Base-by-base conservation (phyloP, 2,888 invertebrate species). In the Ptilodon capucinus region DNA sequence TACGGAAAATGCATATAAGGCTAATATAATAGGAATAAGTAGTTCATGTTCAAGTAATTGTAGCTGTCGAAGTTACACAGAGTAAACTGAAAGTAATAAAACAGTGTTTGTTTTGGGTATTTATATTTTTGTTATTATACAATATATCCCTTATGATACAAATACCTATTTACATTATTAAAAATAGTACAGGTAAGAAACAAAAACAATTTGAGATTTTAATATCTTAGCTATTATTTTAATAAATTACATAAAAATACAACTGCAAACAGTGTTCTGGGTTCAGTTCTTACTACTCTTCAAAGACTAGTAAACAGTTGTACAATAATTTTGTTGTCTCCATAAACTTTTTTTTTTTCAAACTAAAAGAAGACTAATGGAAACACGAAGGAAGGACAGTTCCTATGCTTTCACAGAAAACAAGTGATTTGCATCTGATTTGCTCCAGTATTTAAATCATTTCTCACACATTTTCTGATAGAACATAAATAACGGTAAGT, bases 111-210 rank as follows among this genome's bases (percentile, higher is more conserved):
- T 76, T 75, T 74, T 76, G 75, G 78, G 76, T 81, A 84, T 84
- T 87, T 86, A 86, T 89, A 89, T 82, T 89, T 7, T 85, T 89
- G 86, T 87, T 91, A 89, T 87, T 81, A 84, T 86, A 86, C 84
- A 90, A 75, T 86, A 86, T 85, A 85, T 84, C 71, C 69, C 84
- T 86, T 87, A 86, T 68, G 76, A 77, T 86, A 85, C 73, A 81
- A 57, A 63, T 71, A 65, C 66, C 74, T 86, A 90, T 91, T 85
- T 90, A 90, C 90, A 90, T 54, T 69, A 64, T 68, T 65, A 57
- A 70, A 76, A 85, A 83, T 84, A 82, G 79, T 84, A 86, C 78
- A 87, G 66, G 74, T 80, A 79, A 78, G 84, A 84, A 86, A 88
- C 80, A 82, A 83, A 64, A 87, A 86, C 82, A 84, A 81, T 74